A percentile compares a stretch with the other conserved stretches of the same genome.
phyloP scores from a whole-genome alignment of 2,113 vertebrate genomes.

The Bubalus kerabau region DNA sequence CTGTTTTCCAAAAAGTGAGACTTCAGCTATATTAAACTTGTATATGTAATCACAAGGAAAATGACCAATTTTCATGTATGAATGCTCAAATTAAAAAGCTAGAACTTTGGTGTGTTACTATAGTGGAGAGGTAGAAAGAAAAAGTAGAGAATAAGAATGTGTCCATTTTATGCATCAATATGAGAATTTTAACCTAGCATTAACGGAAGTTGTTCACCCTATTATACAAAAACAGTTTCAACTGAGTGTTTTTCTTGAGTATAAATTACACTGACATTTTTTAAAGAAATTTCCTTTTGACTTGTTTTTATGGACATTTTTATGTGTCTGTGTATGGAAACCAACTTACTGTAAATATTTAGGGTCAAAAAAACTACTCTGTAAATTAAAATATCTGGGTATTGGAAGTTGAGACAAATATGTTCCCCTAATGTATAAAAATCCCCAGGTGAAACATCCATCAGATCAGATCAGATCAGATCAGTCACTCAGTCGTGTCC shows the following conservation, averaged over 20 bases:
- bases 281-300: conserved; percentile 25
- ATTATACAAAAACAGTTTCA: neutral
- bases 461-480: too few relatives aligned
- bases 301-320: neutral
- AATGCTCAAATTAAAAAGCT: conserved; percentile 38
- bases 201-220: conserved; percentile 35
- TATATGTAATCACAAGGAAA: conserved; percentile 21
- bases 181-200: conserved; percentile 54
- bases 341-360: neutral
- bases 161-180: conserved; percentile 52
- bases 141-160: conserved; percentile 19
- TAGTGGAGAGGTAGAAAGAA: conserved; percentile 25
- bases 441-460: neutral
- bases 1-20: neutral
- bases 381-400: neutral
- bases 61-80: neutral
- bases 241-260: neutral
- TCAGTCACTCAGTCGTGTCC: too few relatives aligned
- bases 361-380: neutral
- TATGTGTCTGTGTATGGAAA: neutral
- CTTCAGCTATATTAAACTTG: conserved; percentile 38
- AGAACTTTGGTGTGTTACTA: neutral
- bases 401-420: neutral
- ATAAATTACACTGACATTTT: conserved; percentile 7
- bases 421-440: neutral